Base-by-base conservation (phyloP, 1,140 invertebrate genomes). In the Drosophila trapezifrons region DNA sequence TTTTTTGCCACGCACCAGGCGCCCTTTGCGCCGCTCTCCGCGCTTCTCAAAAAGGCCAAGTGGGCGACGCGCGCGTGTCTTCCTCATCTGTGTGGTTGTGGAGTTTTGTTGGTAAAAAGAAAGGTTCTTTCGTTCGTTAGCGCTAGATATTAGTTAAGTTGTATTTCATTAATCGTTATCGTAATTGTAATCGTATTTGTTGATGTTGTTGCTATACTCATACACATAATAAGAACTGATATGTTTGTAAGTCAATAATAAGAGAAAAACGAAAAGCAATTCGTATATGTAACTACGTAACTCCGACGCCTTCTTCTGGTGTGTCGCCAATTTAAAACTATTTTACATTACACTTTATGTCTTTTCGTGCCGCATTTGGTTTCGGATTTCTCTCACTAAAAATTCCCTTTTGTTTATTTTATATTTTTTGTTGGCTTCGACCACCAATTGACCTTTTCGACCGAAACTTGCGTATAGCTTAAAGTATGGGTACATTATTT, bases 181-280 rank as follows among this genome's bases (percentile, higher is more conserved):
- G 62, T 76, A 76, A 75, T 76, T 75, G 43, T 76, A 66, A 43
- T 79, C 70, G 67, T 64, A 60, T 67, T 74, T 76, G 51, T 76
- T 76, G 40, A 47, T 70, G 64, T 75, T 80, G 58, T 81, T 60
- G 37, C 38, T 74, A 57, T 81, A 67, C 73, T 77, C 72, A 76
- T 82, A 83, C 80, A 56, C 73, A 84, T 84, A 84, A 85, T 65
- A 73, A 77, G 73, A 84, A 80, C 67, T 74, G 66, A 86, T 86
- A 86, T 86, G 74, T 81, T 64, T 77, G 71, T 77, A 81, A 81
- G 78, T 76, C 74, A 77, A 75, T 80, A 80, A 82, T 79, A 78
- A 76, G 60, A 80, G 54, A 64, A 56, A 70, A 76, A 81, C 66
- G 77, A 70, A 80, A 79, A 79, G 77, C 78, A 79, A 72, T 65